Evolutionary conservation across 2,888 invertebrate species (phyloP).

Genomic region (Melanostoma scalare): DNA sequence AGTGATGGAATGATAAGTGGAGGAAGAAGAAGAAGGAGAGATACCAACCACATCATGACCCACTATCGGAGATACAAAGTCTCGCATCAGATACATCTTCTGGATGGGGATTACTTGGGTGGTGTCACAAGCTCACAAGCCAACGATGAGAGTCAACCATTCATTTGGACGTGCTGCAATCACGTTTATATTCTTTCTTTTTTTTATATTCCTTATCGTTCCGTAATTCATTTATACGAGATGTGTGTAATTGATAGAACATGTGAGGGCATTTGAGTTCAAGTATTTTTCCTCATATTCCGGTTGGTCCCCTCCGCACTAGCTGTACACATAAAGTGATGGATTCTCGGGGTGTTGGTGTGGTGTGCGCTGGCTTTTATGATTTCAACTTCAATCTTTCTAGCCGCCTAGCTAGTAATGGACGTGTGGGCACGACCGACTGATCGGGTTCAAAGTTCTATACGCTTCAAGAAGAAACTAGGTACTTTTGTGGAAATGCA

Average conservation of each 20-base stretch:
- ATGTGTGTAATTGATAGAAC: constrained; percentile 70
- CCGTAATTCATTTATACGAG: constrained; percentile 53
- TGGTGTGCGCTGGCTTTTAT: constrained; percentile 24
- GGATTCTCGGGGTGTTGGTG: constrained; percentile 34
- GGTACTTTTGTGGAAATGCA: constrained; percentile 49
- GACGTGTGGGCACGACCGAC: constrained; percentile 66
- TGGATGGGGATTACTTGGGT: constrained; percentile 46
- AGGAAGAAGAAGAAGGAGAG: constrained; percentile 17
- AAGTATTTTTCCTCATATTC: constrained; percentile 42
- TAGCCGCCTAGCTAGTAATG: constrained; percentile 37
- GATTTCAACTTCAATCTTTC: constrained; percentile 8
- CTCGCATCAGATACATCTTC: constrained; percentile 15
- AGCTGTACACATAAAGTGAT: constrained; percentile 19
- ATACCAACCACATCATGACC: constrained; percentile 51
- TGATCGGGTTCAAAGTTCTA: constrained; percentile 70
- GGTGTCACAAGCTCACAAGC: constrained; percentile 54
- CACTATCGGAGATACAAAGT: constrained; percentile 32
- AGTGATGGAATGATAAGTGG: background rate
- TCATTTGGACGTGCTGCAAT: constrained; percentile 47
- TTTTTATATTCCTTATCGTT: constrained; percentile 16
- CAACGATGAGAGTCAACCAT: constrained; percentile 60
- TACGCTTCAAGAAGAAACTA: constrained; percentile 42
- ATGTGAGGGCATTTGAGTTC: constrained; percentile 67
- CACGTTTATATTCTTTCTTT: constrained; percentile 38
- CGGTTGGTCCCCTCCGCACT: constrained; percentile 18